These are phyloP conservation scores for Trichonephila inaurata DNA, from an alignment of 1,140 invertebrate genomes.

Conservation along the genomic window DNA sequence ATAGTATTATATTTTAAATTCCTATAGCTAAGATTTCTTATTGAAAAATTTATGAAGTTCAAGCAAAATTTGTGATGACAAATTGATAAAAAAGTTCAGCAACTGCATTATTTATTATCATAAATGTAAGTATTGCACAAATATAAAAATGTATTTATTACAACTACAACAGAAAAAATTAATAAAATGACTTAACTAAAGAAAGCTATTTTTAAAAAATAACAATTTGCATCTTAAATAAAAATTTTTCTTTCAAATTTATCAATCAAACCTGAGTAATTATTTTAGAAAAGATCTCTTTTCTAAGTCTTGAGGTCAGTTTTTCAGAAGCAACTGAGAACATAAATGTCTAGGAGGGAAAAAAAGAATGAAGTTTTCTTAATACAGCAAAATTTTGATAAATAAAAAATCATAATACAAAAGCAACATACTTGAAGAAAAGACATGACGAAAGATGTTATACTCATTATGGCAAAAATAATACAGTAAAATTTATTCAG, in stretches of 20 bases:
- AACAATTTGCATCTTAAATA: too few relatives aligned
- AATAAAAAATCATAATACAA: neutral
- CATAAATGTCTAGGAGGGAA: slow-evolving; percentile 82
- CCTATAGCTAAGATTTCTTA: too few relatives aligned
- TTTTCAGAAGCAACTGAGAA: slow-evolving; percentile 88
- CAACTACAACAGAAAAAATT: neutral
- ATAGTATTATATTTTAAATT: too few relatives aligned
- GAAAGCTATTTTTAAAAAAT: neutral
- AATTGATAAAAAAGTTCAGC: too few relatives aligned
- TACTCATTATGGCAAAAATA: slow-evolving; percentile 86
- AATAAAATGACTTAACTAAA: neutral
- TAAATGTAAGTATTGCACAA: too few relatives aligned
- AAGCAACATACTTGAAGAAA: slow-evolving; percentile 81
- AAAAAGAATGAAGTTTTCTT: neutral
- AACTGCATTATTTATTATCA: too few relatives aligned
- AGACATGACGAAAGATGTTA: slow-evolving; percentile 84
- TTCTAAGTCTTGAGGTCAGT: slow-evolving; percentile 86
- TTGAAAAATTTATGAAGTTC: too few relatives aligned
- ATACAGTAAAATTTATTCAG: slow-evolving; percentile 83
- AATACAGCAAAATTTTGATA: too few relatives aligned
- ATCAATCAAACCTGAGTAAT: slow-evolving; percentile 81
- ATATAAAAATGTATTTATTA: too few relatives aligned
- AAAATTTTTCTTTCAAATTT: too few relatives aligned
- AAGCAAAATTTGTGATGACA: too few relatives aligned
- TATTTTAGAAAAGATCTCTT: slow-evolving; percentile 87